Base-by-base conservation (phyloP, 2,888 invertebrate species). In the Drosophila prolongata region DNA sequence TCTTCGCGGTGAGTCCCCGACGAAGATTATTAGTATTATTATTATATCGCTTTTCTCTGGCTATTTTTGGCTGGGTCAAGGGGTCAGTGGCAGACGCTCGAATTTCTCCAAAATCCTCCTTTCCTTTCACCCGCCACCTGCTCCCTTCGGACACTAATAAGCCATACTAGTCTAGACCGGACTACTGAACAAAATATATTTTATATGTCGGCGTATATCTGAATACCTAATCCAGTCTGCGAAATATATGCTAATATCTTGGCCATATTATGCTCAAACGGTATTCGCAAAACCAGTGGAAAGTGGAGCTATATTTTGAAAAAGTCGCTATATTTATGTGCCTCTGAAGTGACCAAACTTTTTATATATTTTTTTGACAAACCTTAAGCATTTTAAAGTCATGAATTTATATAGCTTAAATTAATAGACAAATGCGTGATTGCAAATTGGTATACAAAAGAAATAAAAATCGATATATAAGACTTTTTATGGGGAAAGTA, bases 1-100 rank as follows among this genome's bases (percentile, higher is more conserved):
- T 82, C 69, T 61, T 9, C 24, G 50, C 50, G 77, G 75, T 68
- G 67, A 75, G 67, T 80, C 75, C 79, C 84, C 79, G 68, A 10
- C 27, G 64, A 53, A 68, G 43, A 61, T 47, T 53, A 57, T 68
- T 52, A 40, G 43, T 53, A 53, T 40, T 53, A 66, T 40, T 53
- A 66, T 38, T 64, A 47, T 66, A 30, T 47, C 34, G 47, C 47
- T 64, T 66, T 54, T 30, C 46, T 46, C 53, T 34, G 9, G 34
- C 30, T 35, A 35, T 42, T 35, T 69, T 53, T 27, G 34, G 52
- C 9, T 27, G 27, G 70, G 70, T 71, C 70, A 71, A 24, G 46
- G 42, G 70, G 64, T 66, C 65, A 52, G 14, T 14, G 46, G 46
- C n/a, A 53, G 64, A 62, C 62, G 65, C 10, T 40, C 16, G 53